Base-by-base conservation (phyloP, 2,113 vertebrate species). In the Mystacornis crossleyi region DNA sequence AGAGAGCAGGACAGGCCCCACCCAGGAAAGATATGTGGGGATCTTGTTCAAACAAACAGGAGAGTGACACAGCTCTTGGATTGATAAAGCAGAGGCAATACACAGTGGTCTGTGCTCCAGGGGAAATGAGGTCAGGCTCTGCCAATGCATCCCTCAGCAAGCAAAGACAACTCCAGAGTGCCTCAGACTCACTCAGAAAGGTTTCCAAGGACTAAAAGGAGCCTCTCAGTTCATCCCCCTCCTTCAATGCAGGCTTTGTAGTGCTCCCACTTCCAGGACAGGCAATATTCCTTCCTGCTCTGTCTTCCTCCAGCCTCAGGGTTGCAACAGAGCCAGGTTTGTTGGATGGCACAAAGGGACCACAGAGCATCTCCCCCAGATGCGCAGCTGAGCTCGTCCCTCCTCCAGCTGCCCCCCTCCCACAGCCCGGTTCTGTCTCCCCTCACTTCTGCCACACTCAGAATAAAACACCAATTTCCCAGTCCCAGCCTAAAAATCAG, bases 211-310 rank as follows among this genome's bases (percentile, higher is more conserved):
- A 77, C 42, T 81, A 17, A 92, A 81, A 81, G 21, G 81, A 66
- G 19, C 40, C 57, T 65, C 7, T 93, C 9, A 31, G 69, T 62
- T 55, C 86, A 45, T 31, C 47, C 50, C 67, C 65, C 36, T 94
- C 65, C 73, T 43, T 96, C 92, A 96, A 81, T 78, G 58, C 25
- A 38, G 34, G 53, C 92, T 96, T 92, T 96, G 92, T 97, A 79
- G 31, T 0, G 6, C 57, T 84, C 66, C 34, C 57, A 50, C 82
- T 72, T 69, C 66, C 73, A 93, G 60, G 47, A 83, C 53, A 62
- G 70, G 47, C 91, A 83, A 60, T 88, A 64, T 79, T 79, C 75
- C 82, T 86, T 96, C 96, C 96, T 95, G 84, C 62, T 58, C 74
- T 0, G 0, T 38, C 86, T 89, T 95, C 86, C 70, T 77, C n/a